phyloP scores from a whole-genome alignment of 2,113 vertebrate species.

The Scophthalmus maximus region DNA sequence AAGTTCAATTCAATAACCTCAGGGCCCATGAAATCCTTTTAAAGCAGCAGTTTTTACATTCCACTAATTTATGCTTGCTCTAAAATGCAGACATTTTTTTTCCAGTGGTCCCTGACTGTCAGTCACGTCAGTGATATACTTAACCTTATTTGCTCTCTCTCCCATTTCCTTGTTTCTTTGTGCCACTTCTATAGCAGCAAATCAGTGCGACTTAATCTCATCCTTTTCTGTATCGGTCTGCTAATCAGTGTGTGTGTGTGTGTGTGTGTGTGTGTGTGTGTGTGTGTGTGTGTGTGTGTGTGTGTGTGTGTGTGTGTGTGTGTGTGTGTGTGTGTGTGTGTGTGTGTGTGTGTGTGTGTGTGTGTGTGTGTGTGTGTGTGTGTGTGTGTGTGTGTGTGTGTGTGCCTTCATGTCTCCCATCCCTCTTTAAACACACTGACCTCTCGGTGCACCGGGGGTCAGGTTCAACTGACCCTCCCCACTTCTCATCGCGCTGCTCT shows the following conservation, averaged over 20 bases:
- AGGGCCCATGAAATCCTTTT: conserved; percentile 13
- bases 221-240: conserved; percentile 21
- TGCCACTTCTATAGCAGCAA: not conserved
- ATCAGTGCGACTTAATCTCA: conserved; percentile 4
- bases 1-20: conserved; percentile 42
- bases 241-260: conserved; percentile 19
- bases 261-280: conserved; percentile 9
- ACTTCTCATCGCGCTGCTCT: conserved; percentile 13
- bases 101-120: not conserved
- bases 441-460: conserved; percentile 53
- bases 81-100: not conserved
- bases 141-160: not conserved
- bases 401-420: conserved; percentile 36
- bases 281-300: conserved; percentile 11
- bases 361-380: conserved; percentile 8
- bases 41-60: not conserved
- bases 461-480: conserved; percentile 18
- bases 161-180: not conserved
- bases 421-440: conserved; percentile 60
- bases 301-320: conserved; percentile 13
- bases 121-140: not conserved
- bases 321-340: conserved; percentile 13
- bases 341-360: conserved; percentile 15
- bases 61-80: not conserved
- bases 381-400: conserved; percentile 3